A percentile compares a stretch with the other conserved stretches of the same genome.
These are phyloP conservation scores for Steinernema khuongi DNA, from an alignment of 1,140 invertebrate genomes.

Conservation along the genomic window DNA sequence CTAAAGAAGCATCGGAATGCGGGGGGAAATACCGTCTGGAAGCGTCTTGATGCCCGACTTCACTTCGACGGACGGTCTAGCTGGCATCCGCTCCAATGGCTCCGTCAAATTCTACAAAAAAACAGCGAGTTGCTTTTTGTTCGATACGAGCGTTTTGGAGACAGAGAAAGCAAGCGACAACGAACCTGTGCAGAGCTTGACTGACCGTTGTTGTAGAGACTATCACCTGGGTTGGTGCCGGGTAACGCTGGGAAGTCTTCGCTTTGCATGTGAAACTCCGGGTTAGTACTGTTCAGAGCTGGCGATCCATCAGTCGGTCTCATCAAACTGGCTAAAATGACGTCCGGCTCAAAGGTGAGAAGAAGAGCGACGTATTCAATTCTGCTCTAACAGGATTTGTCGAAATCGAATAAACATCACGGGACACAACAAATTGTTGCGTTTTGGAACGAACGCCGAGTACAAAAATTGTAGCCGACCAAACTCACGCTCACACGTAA, in stretches of 20 bases:
- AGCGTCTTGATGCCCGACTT: conserved; percentile 85
- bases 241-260: conserved; percentile 97
- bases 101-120: not conserved
- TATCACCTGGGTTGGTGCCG: conserved; percentile 63
- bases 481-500: not conserved
- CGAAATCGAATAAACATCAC: too few relatives aligned
- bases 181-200: conserved; percentile 51
- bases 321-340: conserved; percentile 39
- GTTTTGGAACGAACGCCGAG: not conserved
- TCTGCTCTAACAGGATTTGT: too few relatives aligned
- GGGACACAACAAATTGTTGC: too few relatives aligned
- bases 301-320: conserved; percentile 24
- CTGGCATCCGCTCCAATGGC: not conserved
- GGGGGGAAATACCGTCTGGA: conserved; percentile 73
- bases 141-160: conserved; percentile 20
- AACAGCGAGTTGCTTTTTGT: not conserved
- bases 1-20: conserved; percentile 65
- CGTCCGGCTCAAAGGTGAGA: not conserved
- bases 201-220: conserved; percentile 49
- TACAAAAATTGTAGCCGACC: not conserved
- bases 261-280: conserved; percentile 89
- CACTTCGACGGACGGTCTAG: conserved; percentile 21
- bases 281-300: conserved; percentile 27
- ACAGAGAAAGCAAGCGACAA: conserved; percentile 34
- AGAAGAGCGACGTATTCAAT: too few relatives aligned